Conservation (phyloP, 1,140 invertebrate species). For the Atta cephalotes region DNA sequence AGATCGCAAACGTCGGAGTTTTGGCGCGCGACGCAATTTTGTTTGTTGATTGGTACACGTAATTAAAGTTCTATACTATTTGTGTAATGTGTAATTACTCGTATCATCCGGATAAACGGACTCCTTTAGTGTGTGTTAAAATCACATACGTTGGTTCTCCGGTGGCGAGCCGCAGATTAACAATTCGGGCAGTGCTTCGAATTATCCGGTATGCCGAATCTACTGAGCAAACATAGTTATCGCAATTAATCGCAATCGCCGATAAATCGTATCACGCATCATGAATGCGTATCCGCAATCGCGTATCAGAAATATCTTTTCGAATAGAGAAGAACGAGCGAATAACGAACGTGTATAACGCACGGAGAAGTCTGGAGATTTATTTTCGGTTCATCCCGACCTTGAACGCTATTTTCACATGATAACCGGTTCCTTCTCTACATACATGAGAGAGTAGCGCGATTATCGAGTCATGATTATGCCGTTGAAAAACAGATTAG, state of each 20-base stretch:
- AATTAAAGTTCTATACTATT: slow-evolving; percentile 20
- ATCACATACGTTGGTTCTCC: not conserved
- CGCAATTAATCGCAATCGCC: not conserved
- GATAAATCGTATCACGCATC: not conserved
- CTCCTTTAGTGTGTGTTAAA: slow-evolving; percentile 4
- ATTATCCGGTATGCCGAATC: slow-evolving; percentile 6
- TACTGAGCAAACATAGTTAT: not conserved
- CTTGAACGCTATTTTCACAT: slow-evolving; percentile 54
- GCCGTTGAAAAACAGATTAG: not conserved
- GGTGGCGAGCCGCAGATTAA: slow-evolving; percentile 6
- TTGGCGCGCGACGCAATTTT: not conserved
- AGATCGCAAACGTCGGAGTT: slow-evolving; percentile 24
- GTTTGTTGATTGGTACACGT: not conserved
- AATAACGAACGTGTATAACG: not conserved
- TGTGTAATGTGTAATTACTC: slow-evolving; percentile 17
- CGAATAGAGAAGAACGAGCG: not conserved
- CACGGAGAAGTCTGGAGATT: not conserved
- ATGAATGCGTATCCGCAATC: too few species aligned
- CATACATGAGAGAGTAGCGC: not conserved
- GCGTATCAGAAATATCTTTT: not conserved
- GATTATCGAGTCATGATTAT: not conserved
- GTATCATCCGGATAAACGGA: not conserved
- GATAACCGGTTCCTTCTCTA: slow-evolving; percentile 48
- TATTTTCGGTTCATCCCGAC: slow-evolving; percentile 40
- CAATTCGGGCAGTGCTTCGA: not conserved